These are phyloP conservation scores for Penaeus vannamei DNA, from an alignment of 1,140 invertebrate genomes.

Conservation along the genomic window DNA sequence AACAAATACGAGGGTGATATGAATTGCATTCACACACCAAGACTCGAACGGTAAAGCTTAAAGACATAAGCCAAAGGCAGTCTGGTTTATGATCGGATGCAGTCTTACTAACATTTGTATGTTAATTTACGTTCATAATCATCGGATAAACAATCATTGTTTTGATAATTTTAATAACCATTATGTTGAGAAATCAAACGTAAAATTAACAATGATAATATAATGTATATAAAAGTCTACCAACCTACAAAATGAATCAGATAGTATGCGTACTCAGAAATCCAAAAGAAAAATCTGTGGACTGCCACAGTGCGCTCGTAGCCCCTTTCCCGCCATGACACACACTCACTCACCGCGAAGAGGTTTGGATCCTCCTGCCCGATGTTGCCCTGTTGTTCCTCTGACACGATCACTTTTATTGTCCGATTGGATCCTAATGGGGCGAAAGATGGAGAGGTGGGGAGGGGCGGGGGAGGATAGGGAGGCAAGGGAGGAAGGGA, in stretches of 20 bases:
- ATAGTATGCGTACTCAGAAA: too few species aligned
- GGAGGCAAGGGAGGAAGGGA: slow-evolving; percentile 19
- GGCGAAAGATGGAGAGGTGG: slow-evolving; percentile 33
- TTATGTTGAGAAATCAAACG: too few species aligned
- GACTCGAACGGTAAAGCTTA: background rate
- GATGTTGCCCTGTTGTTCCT: slow-evolving; percentile 45
- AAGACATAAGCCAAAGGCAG: background rate
- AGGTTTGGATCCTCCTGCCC: slow-evolving; percentile 38
- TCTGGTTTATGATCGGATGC: background rate
- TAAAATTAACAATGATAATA: too few species aligned
- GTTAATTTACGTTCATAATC: too few species aligned
- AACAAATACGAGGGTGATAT: too few species aligned
- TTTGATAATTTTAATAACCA: too few species aligned
- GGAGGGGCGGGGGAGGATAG: background rate
- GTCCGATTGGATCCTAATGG: slow-evolving; percentile 58
- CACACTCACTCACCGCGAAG: background rate
- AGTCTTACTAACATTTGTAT: background rate
- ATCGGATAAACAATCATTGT: too few species aligned
- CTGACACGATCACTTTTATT: slow-evolving; percentile 51
- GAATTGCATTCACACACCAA: background rate
- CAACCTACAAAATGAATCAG: too few species aligned
- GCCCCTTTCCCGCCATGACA: background rate
- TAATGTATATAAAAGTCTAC: too few species aligned
- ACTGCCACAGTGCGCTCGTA: background rate
- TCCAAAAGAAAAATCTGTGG: too few species aligned